Conservation (phyloP, 2,888 invertebrate species). For the Lysandra coridon region DNA sequence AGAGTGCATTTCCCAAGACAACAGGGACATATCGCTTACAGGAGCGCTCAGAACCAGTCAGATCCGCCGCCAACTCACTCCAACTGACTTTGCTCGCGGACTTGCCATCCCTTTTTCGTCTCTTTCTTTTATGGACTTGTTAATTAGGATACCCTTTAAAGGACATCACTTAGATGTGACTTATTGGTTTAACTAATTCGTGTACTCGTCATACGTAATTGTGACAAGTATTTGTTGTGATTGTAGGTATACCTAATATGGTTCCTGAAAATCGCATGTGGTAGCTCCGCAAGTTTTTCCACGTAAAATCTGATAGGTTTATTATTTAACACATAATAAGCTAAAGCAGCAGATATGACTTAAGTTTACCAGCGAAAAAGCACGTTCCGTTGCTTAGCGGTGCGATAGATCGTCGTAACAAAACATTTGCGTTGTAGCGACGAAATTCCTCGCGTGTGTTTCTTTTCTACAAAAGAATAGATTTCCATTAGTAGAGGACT, state of each 20-base stretch:
- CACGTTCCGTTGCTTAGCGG: no score
- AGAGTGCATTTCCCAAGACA: slow-evolving; percentile 15
- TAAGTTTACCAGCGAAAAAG: no score
- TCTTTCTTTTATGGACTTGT: not conserved
- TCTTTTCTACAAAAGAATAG: no score
- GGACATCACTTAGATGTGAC: not conserved
- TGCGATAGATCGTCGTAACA: no score
- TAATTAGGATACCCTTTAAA: slow-evolving; percentile 14
- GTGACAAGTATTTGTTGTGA: not conserved
- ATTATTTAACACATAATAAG: no score
- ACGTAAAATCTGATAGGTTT: no score
- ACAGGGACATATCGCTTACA: slow-evolving; percentile 5
- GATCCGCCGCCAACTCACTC: not conserved
- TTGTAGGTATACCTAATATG: not conserved
- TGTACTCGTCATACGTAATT: not conserved
- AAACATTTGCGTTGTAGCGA: no score
- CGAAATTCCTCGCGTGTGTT: no score
- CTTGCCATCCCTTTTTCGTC: slow-evolving; percentile 8
- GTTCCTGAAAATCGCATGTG: not conserved
- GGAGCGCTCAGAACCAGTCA: not conserved
- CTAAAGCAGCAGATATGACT: no score
- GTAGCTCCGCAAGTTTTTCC: no score
- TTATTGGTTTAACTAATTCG: not conserved
- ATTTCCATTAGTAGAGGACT: no score
- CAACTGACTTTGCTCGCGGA: not conserved